Conservation (phyloP, 2,888 invertebrate genomes). For the Tridacna crocea region DNA sequence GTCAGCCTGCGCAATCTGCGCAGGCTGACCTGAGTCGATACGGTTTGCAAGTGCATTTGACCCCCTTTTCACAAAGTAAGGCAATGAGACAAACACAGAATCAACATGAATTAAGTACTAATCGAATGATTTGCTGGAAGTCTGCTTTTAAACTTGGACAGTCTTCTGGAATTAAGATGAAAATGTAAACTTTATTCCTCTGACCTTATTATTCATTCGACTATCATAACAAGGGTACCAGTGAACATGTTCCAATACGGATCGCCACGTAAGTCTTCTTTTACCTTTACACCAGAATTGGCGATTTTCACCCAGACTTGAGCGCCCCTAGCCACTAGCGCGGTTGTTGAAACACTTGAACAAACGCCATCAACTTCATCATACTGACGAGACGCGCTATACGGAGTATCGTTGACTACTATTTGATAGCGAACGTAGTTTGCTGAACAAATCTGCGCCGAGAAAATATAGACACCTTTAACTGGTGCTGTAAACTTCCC, state of each 20-base stretch:
- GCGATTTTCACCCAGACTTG: neutral
- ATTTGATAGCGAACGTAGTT: neutral
- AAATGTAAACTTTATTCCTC: no score
- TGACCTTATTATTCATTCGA: no score
- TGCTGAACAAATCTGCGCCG: neutral
- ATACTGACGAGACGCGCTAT: constrained; percentile 1
- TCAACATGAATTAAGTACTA: no score
- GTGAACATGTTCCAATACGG: constrained; percentile 5
- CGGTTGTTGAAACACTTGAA: neutral
- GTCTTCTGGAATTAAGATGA: no score
- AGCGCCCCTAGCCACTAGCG: neutral
- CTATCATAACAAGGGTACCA: neutral
- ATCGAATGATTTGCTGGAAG: no score
- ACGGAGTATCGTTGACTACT: neutral
- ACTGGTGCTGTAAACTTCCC: neutral
- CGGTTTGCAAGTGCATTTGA: no score
- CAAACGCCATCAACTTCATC: neutral
- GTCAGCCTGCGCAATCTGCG: no score
- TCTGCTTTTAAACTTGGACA: no score
- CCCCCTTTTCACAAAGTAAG: no score
- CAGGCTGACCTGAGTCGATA: no score
- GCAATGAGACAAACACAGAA: no score
- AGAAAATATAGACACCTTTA: neutral
- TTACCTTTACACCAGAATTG: neutral
- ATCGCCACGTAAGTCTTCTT: neutral